These are phyloP conservation scores for Drosophila kokeensis DNA, from an alignment of 2,888 invertebrate genomes.

Conservation along the genomic window DNA sequence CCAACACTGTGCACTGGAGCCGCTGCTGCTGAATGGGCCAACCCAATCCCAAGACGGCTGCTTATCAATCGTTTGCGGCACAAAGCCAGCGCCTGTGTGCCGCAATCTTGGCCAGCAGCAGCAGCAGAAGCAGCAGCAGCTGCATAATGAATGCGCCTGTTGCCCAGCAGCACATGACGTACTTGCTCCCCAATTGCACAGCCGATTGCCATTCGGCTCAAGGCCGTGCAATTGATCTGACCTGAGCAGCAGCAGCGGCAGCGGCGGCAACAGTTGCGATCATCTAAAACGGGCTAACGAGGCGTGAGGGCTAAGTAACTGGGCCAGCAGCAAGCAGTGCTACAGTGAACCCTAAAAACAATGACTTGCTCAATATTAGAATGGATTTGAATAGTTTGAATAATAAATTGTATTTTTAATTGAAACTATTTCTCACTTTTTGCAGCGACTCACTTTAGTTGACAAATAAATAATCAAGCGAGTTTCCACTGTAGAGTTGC, in stretches of 20 bases:
- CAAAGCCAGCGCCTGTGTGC: constrained; percentile 44
- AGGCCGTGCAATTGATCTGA: constrained; percentile 44
- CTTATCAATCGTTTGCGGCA: constrained; percentile 65
- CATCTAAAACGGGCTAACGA: constrained; percentile 34
- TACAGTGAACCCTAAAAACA: neutral
- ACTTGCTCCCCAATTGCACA: constrained; percentile 51
- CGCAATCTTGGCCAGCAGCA: constrained; percentile 37
- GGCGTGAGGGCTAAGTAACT: constrained; percentile 42
- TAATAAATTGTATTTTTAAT: neutral
- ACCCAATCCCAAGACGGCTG: constrained; percentile 29
- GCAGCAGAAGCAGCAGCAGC: neutral
- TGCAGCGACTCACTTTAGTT: neutral
- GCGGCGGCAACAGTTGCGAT: constrained; percentile 6
- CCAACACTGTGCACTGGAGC: constrained; percentile 67
- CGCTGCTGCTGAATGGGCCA: constrained; percentile 48
- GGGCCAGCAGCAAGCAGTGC: neutral
- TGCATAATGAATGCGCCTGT: constrained; percentile 33
- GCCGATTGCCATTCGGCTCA: constrained; percentile 49
- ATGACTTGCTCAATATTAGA: neutral
- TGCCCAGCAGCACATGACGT: constrained; percentile 21
- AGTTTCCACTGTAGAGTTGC: constrained; percentile 5
- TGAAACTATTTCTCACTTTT: neutral
- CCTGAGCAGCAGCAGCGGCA: neutral
- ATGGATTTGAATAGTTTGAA: neutral
- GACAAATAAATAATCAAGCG: neutral